phyloP scores from a whole-genome alignment of 2,113 vertebrate genomes.

The Melanerpes formicivorus region DNA sequence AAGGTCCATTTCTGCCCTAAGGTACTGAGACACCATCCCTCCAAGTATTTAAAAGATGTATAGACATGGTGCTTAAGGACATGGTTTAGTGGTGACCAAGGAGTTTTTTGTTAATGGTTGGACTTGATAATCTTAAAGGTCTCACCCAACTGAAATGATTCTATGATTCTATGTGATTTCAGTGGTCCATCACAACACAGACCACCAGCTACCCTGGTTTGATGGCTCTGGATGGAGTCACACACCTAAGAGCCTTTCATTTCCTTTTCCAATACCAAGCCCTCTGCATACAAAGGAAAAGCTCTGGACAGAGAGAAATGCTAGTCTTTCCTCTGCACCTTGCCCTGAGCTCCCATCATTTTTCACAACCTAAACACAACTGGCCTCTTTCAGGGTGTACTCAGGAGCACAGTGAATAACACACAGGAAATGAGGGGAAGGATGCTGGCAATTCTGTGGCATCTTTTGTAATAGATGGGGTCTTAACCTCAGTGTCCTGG shows the following conservation, averaged over 20 bases:
- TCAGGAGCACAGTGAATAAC: not conserved
- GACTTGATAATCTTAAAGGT: too few species aligned
- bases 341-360: slow-evolving; percentile 4
- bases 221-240: not conserved
- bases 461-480: slow-evolving; percentile 66
- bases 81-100: too few species aligned
- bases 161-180: not conserved
- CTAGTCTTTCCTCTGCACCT: not conserved
- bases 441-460: slow-evolving; percentile 45
- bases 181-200: not conserved
- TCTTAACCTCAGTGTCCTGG: slow-evolving; percentile 66
- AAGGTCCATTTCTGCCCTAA: not conserved
- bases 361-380: not conserved
- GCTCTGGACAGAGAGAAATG: not conserved
- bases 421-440: slow-evolving; percentile 30
- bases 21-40: not conserved
- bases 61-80: too few species aligned
- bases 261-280: not conserved
- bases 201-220: not conserved
- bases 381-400: not conserved
- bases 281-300: not conserved
- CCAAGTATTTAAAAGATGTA: too few species aligned
- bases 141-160: too few species aligned
- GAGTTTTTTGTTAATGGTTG: too few species aligned
- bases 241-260: not conserved